Conservation (phyloP, 2,888 invertebrate genomes). For the Pristionchus japonicus region DNA sequence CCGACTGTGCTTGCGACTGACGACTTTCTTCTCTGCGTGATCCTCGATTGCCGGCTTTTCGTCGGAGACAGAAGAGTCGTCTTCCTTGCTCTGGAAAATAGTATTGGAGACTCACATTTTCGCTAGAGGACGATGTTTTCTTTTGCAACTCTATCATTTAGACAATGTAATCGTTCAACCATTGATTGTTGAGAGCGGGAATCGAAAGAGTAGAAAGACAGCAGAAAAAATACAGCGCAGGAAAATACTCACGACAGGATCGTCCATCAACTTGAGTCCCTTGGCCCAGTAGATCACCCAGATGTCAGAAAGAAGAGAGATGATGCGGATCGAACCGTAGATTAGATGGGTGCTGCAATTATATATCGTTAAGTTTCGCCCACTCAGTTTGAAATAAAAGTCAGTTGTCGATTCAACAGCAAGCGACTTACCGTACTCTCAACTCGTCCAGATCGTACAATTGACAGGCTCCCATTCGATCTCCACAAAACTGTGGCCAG, state of each 20-base stretch:
- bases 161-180: too few species aligned
- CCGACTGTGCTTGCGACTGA: conserved; percentile 36
- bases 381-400: too few species aligned
- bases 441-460: conserved; percentile 75
- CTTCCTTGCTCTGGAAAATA: conserved; percentile 39
- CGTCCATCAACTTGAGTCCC: conserved; percentile 70
- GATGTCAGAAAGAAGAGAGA: conserved; percentile 71
- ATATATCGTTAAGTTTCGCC: neutral
- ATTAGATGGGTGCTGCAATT: conserved; percentile 65
- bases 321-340: conserved; percentile 70
- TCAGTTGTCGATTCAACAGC: neutral
- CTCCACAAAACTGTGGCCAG: conserved; percentile 75
- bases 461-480: conserved; percentile 75
- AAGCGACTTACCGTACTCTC: conserved; percentile 66
- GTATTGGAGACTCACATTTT: neutral
- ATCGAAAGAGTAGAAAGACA: neutral
- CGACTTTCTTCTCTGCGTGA: neutral
- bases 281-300: conserved; percentile 73
- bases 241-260: conserved; percentile 50
- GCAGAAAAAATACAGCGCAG: neutral
- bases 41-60: neutral
- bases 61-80: neutral
- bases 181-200: too few species aligned
- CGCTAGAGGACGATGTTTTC: neutral
- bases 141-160: too few species aligned